Conservation (phyloP, 23 tunicate species). For the Trididemnum nubilum region DNA sequence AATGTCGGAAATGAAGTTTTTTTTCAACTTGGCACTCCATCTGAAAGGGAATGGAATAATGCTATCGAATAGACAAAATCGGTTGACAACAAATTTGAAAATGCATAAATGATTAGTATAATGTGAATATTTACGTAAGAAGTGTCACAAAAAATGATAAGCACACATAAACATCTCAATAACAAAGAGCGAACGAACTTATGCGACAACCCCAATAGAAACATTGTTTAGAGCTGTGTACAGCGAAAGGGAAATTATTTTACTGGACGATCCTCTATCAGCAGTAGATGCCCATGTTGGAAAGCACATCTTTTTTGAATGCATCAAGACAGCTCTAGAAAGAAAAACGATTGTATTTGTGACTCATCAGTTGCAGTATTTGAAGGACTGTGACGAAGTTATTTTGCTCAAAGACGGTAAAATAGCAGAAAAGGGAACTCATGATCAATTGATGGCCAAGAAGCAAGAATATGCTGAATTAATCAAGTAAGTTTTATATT, state of each 20-base stretch:
- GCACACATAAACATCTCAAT: too few relatives aligned
- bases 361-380: conserved; percentile 92
- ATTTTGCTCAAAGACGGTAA: conserved; percentile 75
- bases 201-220: too few relatives aligned
- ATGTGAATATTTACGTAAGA: too few relatives aligned
- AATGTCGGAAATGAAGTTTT: too few relatives aligned
- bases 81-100: too few relatives aligned
- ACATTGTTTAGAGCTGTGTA: conserved; percentile 87
- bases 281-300: conserved; percentile 99
- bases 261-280: conserved; percentile 94
- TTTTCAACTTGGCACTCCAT: too few relatives aligned
- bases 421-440: conserved; percentile 76
- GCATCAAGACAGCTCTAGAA: conserved; percentile 69
- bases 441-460: conserved; percentile 71
- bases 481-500: conserved; percentile 9
- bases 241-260: conserved; percentile 74
- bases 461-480: conserved; percentile 35
- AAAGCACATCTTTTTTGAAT: conserved; percentile 90
- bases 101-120: too few relatives aligned
- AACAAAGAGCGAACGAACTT: too few relatives aligned
- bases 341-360: conserved; percentile 85
- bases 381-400: conserved; percentile 95
- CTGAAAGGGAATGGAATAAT: too few relatives aligned
- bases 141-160: too few relatives aligned
- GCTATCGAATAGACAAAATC: too few relatives aligned